Percentiles rank a stretch among this genome's conserved stretches.
Conservation (phyloP, 1,140 invertebrate genomes). For the Drosophila trapezifrons region DNA sequence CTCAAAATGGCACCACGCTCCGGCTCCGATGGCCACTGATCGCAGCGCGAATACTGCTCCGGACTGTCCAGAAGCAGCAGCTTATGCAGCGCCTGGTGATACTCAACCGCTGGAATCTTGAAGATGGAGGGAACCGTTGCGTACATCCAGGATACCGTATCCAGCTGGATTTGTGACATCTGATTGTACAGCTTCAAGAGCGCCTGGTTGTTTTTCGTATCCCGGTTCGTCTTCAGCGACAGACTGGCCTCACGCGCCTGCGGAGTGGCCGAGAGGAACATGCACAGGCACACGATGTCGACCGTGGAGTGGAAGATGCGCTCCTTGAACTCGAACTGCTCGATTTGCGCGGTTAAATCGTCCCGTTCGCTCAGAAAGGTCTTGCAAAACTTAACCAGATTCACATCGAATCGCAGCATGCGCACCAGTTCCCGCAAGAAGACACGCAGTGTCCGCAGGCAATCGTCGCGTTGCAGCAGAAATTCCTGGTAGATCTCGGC, state of each 20-base stretch:
- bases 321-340: slow-evolving; percentile 90
- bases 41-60: slow-evolving; percentile 95
- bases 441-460: slow-evolving; percentile 92
- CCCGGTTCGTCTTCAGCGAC: slow-evolving; percentile 71
- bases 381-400: slow-evolving; percentile 89
- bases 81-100: slow-evolving; percentile 93
- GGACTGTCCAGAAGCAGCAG: slow-evolving; percentile 92
- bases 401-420: slow-evolving; percentile 91
- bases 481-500: slow-evolving; percentile 94
- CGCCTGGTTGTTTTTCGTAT: slow-evolving; percentile 70
- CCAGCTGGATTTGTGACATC: slow-evolving; percentile 91
- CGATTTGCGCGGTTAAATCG: slow-evolving; percentile 85
- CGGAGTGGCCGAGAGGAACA: slow-evolving; percentile 92
- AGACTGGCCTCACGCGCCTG: slow-evolving; percentile 89
- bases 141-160: slow-evolving; percentile 94
- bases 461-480: slow-evolving; percentile 95
- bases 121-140: slow-evolving; percentile 91
- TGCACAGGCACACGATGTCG: slow-evolving; percentile 93
- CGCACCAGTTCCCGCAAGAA: slow-evolving; percentile 93
- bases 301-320: slow-evolving; percentile 92
- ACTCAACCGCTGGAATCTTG: slow-evolving; percentile 89
- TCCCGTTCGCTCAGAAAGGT: slow-evolving; percentile 88
- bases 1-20: slow-evolving; percentile 92
- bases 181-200: slow-evolving; percentile 88
- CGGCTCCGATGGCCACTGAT: slow-evolving; percentile 97